phyloP scores from a whole-genome alignment of 2,888 invertebrate genomes.

The Ashinkailepas kermadecensis region DNA sequence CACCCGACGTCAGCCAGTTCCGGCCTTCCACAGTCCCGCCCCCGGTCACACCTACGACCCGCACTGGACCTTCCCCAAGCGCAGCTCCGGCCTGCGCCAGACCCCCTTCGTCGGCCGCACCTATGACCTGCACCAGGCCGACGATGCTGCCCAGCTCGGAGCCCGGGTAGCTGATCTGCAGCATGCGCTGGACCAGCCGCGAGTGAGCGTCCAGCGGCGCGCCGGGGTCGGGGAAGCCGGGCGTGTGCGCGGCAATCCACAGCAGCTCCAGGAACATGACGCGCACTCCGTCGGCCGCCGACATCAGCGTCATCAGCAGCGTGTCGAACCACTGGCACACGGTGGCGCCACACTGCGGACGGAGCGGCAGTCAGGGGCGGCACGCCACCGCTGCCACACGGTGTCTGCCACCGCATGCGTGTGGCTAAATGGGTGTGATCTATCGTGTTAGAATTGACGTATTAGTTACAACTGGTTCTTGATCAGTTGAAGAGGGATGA shows the following conservation, averaged over 20 bases:
- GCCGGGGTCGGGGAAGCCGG: constrained; percentile 10
- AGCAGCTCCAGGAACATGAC: constrained; percentile 12
- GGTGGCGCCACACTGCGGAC: constrained; percentile 9
- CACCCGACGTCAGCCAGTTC: no score
- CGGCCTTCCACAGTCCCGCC: no score
- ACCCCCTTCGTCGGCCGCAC: background rate
- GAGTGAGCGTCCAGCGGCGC: constrained; percentile 11
- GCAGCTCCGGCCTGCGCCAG: background rate
- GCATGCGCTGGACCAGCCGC: background rate
- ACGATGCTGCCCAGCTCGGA: constrained; percentile 18
- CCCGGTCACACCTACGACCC: no score
- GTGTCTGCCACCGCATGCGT: no score
- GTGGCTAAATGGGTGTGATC: no score
- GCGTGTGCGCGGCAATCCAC: constrained; percentile 12
- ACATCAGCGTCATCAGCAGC: background rate
- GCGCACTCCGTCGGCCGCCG: background rate
- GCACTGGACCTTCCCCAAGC: background rate
- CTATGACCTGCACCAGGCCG: constrained; percentile 14
- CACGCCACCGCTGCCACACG: no score
- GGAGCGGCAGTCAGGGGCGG: background rate
- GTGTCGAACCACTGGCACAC: constrained; percentile 15
- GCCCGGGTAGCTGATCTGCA: constrained; percentile 4
- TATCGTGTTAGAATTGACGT: no score
- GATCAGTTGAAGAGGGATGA: no score
- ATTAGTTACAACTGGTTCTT: no score